Conservation (phyloP, 1,140 invertebrate genomes). For the Drosophila orena region DNA sequence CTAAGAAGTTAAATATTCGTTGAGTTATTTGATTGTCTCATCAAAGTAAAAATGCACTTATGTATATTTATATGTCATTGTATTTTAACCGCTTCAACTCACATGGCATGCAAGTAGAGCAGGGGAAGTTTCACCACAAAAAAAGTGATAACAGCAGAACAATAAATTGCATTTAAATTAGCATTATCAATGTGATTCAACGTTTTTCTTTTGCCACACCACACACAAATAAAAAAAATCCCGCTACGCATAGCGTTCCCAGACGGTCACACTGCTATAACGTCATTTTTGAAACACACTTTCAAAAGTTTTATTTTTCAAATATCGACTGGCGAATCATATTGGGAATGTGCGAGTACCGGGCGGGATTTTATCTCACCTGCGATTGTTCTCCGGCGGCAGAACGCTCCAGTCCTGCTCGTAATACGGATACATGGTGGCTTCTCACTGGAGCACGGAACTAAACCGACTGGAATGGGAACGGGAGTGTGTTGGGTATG, state of each 20-base stretch:
- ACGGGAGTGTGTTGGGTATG: slow-evolving; percentile 24
- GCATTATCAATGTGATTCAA: slow-evolving; percentile 1
- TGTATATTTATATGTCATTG: no score
- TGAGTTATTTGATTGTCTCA: no score
- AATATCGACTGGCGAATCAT: background rate
- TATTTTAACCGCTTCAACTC: no score
- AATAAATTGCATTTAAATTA: background rate
- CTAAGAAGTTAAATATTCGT: no score
- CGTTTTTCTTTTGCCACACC: slow-evolving; percentile 15
- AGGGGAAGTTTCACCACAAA: no score
- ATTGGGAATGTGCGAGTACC: background rate
- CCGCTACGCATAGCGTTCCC: background rate
- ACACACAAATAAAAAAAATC: slow-evolving; percentile 5
- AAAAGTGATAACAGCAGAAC: background rate
- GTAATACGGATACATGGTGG: slow-evolving; percentile 89
- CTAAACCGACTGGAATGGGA: slow-evolving; percentile 50
- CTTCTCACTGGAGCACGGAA: slow-evolving; percentile 33
- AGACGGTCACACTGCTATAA: slow-evolving; percentile 37
- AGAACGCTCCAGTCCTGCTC: slow-evolving; percentile 92
- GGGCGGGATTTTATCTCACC: slow-evolving; percentile 85
- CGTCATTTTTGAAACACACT: slow-evolving; percentile 25
- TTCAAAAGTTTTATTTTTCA: slow-evolving; percentile 3
- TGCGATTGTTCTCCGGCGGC: slow-evolving; percentile 92
- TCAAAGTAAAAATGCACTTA: no score
- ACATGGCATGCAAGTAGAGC: no score